Base-by-base conservation (phyloP, 2,113 vertebrate genomes). In the Lethenteron reissneri region DNA sequence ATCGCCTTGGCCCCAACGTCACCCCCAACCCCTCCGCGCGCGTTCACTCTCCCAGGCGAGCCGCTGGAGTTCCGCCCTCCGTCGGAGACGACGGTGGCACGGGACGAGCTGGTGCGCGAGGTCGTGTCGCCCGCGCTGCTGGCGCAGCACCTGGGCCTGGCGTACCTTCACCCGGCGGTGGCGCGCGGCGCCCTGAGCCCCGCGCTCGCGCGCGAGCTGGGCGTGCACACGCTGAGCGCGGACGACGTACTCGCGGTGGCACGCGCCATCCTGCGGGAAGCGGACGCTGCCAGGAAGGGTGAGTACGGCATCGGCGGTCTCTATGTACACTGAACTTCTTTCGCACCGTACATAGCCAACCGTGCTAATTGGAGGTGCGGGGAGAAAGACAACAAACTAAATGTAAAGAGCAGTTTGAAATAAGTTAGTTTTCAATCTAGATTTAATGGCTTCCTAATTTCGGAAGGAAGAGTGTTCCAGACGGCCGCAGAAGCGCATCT, bases 1-100 rank as follows among this genome's bases (percentile, higher is more conserved):
- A 41, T 41, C 41, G 41, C 41, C 41, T 41, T 41, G 5, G 41
- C 41, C 41, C 41, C 41, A 41, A 41, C 41, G 5, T 41, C 5
- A 41, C 41, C 6, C 41, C 41, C 41, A 41, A 41, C 3, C 41
- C 41, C 41, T 41, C 41, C 41, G 41, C 41, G 41, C 10, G 3
- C 12, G 57, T 13, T 25, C 70, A 71, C 41, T 72, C 1, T 74
- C 21, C 12, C 77, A 85, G 84, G 78, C 4, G 81, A 80, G n/a
- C 70, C 56, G 12, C 74, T 81, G 17, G 77, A 79, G 73, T 82
- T 77, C 77, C 84, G 83, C 76, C 79, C 81, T 71, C 84, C 84
- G 2, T 85, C 83, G 8, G 80, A 85, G 73, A 80, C 82, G 70
- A 83, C 83, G 4, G 77, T 84, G 62, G 83, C 82, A 75, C 79